Evolutionary conservation across 2,797 vertebrate species (phyloP).

Genomic region (Pantherophis alleghaniensis): DNA sequence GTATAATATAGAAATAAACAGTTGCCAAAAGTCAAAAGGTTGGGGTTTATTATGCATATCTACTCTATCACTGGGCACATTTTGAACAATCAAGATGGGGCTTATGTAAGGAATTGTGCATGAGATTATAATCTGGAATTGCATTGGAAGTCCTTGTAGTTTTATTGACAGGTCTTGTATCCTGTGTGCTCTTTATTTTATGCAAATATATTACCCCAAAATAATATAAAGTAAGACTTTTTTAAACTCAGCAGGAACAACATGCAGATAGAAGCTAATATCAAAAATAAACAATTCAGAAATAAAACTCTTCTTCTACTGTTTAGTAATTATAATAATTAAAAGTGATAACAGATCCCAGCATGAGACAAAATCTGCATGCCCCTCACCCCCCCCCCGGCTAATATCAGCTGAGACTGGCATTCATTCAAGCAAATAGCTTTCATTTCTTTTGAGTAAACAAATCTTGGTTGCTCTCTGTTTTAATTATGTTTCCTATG

Average conservation of each 20-base stretch:
- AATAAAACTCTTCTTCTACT: neutral
- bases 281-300: neutral
- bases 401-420: neutral
- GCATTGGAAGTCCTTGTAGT: too few relatives aligned
- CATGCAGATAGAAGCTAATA: slow-evolving; percentile 1
- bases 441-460: slow-evolving; percentile 7
- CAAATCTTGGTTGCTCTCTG: neutral
- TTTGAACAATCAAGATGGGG: too few relatives aligned
- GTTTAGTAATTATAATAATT: slow-evolving; percentile 19
- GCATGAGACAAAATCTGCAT: neutral
- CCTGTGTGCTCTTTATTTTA: neutral
- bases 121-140: too few relatives aligned
- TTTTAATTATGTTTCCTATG: neutral
- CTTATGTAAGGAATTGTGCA: too few relatives aligned
- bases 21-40: too few relatives aligned
- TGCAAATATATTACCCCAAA: neutral
- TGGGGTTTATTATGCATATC: too few relatives aligned
- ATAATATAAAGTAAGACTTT: neutral
- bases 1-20: too few relatives aligned
- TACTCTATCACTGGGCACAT: too few relatives aligned
- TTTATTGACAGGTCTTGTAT: neutral
- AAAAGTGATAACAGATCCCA: slow-evolving; percentile 6
- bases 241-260: neutral
- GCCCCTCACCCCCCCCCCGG: too few relatives aligned
- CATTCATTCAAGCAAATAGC: slow-evolving; percentile 12